Conservation (phyloP, 2,888 invertebrate genomes). For the Heliconius ethilla region DNA sequence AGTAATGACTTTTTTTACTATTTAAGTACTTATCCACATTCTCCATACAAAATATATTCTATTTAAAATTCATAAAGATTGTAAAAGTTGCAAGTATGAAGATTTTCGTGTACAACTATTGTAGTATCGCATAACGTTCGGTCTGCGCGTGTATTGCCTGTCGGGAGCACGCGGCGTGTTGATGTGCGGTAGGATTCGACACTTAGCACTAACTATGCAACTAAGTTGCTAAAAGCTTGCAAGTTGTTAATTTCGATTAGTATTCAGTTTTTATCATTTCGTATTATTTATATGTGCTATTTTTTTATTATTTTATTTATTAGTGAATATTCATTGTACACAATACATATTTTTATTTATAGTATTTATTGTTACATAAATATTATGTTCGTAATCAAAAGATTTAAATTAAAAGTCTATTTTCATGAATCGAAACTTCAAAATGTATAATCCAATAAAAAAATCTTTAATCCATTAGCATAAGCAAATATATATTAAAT, state of each 20-base stretch:
- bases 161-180: constrained; percentile 59
- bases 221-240: constrained; percentile 28
- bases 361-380: too few relatives aligned
- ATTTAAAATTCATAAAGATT: background rate
- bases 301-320: too few relatives aligned
- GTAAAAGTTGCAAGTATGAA: background rate
- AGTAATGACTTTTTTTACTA: too few relatives aligned
- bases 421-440: too few relatives aligned
- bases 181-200: constrained; percentile 48
- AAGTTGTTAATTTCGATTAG: constrained; percentile 9
- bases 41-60: too few relatives aligned
- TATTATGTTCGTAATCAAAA: too few relatives aligned
- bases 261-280: background rate
- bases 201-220: constrained; percentile 40
- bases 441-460: too few relatives aligned
- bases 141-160: constrained; percentile 56
- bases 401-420: too few relatives aligned
- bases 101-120: background rate
- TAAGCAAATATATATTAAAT: background rate
- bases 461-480: too few relatives aligned
- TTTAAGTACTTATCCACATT: too few relatives aligned
- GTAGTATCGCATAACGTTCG: constrained; percentile 51
- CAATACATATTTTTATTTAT: too few relatives aligned
- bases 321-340: too few relatives aligned
- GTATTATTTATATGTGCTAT: background rate